Evolutionary conservation across 2,797 vertebrate species (phyloP).

Genomic region (Pseudochirops corinnae): DNA sequence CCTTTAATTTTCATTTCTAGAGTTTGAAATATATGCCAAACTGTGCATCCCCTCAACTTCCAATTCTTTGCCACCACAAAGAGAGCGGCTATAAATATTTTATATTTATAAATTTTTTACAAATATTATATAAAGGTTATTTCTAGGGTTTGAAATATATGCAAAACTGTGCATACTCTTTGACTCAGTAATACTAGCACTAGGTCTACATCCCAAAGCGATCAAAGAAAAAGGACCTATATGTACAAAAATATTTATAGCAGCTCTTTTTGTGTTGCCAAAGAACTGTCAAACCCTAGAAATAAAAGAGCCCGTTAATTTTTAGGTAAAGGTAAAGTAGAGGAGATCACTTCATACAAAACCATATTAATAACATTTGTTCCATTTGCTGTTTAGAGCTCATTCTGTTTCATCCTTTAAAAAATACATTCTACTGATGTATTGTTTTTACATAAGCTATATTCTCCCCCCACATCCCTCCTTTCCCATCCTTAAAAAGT

Average conservation of each 20-base stretch:
- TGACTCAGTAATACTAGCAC: background rate
- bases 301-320: background rate
- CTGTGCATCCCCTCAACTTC: background rate
- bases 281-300: background rate
- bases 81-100: no score
- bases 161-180: background rate
- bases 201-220: background rate
- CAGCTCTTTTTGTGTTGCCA: background rate
- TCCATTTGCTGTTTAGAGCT: background rate
- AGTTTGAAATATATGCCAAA: background rate
- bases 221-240: background rate
- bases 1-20: background rate
- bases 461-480: background rate
- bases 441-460: background rate
- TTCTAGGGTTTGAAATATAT: background rate
- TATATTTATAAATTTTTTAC: no score
- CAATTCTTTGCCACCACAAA: no score
- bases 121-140: background rate
- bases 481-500: background rate
- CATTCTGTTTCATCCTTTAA: background rate
- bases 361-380: background rate
- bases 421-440: background rate
- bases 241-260: background rate
- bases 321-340: background rate
- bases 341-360: background rate